Evolutionary conservation across 2,113 vertebrate species (phyloP).

Genomic region (Electrona antarctica): DNA sequence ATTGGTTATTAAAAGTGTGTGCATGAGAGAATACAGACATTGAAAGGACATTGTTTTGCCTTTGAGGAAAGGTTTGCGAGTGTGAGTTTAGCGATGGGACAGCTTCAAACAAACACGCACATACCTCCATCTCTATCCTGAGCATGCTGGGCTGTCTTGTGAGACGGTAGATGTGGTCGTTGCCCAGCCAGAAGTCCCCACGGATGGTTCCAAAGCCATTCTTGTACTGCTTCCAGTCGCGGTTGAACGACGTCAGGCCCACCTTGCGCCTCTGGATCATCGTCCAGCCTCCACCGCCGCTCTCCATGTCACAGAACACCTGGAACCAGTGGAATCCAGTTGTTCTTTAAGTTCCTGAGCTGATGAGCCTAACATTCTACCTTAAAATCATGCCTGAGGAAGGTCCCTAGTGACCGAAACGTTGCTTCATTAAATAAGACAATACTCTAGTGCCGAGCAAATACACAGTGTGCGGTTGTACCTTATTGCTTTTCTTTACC

Average conservation of each 20-base stretch:
- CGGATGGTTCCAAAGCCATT: conserved; percentile 90
- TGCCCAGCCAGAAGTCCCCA: conserved; percentile 98
- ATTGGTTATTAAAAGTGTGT: neutral
- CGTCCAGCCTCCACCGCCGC: conserved; percentile 93
- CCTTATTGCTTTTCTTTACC: no score
- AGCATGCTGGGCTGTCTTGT: conserved; percentile 89
- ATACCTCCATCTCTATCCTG: conserved; percentile 92
- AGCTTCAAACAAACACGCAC: conserved; percentile 16
- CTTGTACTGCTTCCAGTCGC: conserved; percentile 94
- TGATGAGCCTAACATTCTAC: no score
- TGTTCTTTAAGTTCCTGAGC: no score
- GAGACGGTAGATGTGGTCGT: conserved; percentile 92
- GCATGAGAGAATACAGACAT: conserved; percentile 8
- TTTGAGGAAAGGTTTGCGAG: neutral
- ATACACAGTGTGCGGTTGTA: no score
- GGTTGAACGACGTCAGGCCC: conserved; percentile 90
- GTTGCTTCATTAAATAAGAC: no score
- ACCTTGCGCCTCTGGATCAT: conserved; percentile 93
- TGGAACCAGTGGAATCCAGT: conserved; percentile 54
- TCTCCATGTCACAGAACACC: conserved; percentile 98
- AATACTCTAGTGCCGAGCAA: no score
- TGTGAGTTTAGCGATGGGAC: conserved; percentile 18
- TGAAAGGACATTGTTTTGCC: neutral
- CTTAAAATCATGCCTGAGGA: no score
- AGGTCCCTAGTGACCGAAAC: no score